Evolutionary conservation across 2,797 vertebrate genomes (phyloP).

Genomic region (Coregonus ussuriensis): DNA sequence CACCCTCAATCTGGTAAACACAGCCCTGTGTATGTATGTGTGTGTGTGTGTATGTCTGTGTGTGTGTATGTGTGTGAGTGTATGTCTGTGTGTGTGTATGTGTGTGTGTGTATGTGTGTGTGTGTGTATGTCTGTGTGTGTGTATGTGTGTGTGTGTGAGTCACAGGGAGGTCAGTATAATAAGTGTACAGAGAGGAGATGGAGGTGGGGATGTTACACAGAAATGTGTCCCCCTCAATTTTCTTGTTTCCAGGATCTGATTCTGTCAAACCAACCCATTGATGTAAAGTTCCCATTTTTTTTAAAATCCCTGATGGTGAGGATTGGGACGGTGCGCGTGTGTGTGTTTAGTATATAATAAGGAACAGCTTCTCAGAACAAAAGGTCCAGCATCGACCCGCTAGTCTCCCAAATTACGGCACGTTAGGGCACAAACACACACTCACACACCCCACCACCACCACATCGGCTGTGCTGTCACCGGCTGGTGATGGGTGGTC

Average conservation of each 20-base stretch:
- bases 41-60: not conserved
- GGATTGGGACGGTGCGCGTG: constrained; percentile 1
- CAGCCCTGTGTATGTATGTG: constrained; percentile 27
- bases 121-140: constrained; percentile 3
- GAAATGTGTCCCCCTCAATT: constrained; percentile 50
- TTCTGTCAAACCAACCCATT: constrained; percentile 43
- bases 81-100: constrained; percentile 33
- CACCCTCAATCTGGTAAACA: constrained; percentile 63
- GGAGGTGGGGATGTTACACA: constrained; percentile 28
- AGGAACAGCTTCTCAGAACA: constrained; percentile 26
- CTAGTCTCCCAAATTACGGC: constrained; percentile 23
- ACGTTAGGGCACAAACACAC: constrained; percentile 11
- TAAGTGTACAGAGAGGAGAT: constrained; percentile 44
- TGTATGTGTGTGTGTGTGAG: constrained; percentile 35
- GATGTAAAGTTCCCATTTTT: constrained; percentile 33
- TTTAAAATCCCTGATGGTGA: constrained; percentile 28
- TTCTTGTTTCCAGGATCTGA: constrained; percentile 39
- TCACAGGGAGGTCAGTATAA: constrained; percentile 49
- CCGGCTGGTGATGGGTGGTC: constrained; percentile 8
- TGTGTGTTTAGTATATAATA: constrained; percentile 17
- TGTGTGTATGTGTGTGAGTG: constrained; percentile 37
- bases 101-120: constrained; percentile 7
- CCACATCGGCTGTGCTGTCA: not conserved
- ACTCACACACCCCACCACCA: not conserved
- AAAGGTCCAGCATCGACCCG: not conserved